phyloP scores from a whole-genome alignment of 2,113 vertebrate genomes.

The Salvator merianae region DNA sequence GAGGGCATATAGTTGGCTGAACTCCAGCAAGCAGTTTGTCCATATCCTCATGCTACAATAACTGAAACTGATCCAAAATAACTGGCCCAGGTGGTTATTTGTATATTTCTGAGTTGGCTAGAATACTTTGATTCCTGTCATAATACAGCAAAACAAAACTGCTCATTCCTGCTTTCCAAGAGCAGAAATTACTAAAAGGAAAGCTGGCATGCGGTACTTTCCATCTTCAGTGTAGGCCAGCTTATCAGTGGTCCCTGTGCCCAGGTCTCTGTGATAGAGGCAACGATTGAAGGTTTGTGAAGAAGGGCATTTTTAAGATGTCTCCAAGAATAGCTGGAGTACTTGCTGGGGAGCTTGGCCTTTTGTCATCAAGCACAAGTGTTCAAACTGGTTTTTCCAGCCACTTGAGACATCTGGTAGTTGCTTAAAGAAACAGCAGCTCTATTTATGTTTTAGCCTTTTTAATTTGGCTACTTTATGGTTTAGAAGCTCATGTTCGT shows the following conservation, averaged over 20 bases:
- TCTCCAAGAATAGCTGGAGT: constrained; percentile 70
- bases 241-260: fast-evolving
- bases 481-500: not conserved
- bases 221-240: not conserved
- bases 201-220: not conserved
- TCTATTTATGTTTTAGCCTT: constrained; percentile 38
- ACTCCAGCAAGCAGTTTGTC: too few relatives aligned
- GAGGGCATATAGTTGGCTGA: too few relatives aligned
- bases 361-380: constrained; percentile 38
- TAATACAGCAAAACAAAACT: not conserved
- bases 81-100: too few relatives aligned
- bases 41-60: too few relatives aligned
- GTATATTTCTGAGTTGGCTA: not conserved
- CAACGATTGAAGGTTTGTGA: constrained; percentile 44
- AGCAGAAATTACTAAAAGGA: not conserved
- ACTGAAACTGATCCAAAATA: too few relatives aligned
- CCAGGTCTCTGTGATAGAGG: not conserved
- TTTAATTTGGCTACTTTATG: not conserved
- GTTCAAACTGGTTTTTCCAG: constrained; percentile 72
- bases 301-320: constrained; percentile 68
- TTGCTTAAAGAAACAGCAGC: constrained; percentile 67
- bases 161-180: not conserved
- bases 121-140: not conserved
- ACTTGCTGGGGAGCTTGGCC: constrained; percentile 64
- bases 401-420: constrained; percentile 70